Percentiles rank a stretch among this genome's conserved stretches.
Evolutionary conservation across 2,113 vertebrate species (phyloP).

Genomic region (Oreochromis spilurus): DNA sequence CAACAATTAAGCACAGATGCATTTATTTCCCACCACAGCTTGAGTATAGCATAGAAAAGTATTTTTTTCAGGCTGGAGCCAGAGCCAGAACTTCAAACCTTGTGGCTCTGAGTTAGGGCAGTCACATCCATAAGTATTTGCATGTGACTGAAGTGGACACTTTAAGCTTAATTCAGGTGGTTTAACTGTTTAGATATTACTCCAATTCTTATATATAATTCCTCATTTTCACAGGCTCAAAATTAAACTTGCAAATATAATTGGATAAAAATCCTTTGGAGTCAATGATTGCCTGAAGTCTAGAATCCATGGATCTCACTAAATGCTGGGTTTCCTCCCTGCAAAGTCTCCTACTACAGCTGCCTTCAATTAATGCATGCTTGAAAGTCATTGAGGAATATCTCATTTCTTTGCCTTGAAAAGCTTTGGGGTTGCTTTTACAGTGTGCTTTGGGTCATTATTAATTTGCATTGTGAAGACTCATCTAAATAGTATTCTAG

Average conservation of each 20-base stretch:
- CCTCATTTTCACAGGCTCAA: not conserved
- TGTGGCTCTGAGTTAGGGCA: not conserved
- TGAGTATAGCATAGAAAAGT: not conserved
- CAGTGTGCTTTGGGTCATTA: not conserved
- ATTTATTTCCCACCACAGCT: not conserved
- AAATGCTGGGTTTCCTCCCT: not conserved
- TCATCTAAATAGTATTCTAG: not conserved
- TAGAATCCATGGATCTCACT: not conserved
- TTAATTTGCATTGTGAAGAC: not conserved
- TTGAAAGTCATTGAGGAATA: not conserved
- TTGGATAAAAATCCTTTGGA: not conserved
- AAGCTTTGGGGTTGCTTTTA: not conserved
- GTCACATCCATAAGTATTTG: not conserved
- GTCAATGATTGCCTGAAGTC: not conserved
- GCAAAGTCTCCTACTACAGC: not conserved
- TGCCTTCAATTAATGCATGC: not conserved
- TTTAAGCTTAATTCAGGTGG: not conserved
- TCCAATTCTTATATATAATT: not conserved
- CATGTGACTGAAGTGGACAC: not conserved
- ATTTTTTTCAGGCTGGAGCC: not conserved
- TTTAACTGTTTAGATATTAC: not conserved
- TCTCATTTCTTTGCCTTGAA: not conserved
- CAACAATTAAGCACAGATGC: not conserved
- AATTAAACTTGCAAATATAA: not conserved
- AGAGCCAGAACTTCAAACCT: not conserved